Base-by-base conservation (phyloP, 1,140 invertebrate species). In the Acromyrmex charruanus region DNA sequence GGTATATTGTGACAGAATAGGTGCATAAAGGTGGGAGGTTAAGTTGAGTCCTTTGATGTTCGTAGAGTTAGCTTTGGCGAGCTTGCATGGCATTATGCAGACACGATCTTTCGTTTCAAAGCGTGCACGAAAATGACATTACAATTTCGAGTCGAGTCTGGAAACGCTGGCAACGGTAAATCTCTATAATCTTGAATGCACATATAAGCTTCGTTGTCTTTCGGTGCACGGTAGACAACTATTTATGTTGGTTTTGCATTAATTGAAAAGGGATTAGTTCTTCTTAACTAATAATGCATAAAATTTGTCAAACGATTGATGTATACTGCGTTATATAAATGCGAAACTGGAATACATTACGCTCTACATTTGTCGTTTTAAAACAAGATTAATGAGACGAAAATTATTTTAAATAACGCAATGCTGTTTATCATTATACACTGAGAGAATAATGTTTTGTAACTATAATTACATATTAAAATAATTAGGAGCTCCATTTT, bases 51-150 rank as follows among this genome's bases (percentile, higher is more conserved):
- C 55, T 84, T 84, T 84, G 80, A 84, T 84, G 55, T 84, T 44
- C 63, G 69, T 44, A 18, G 39, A 58, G 39, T 84, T 75, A 84
- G 28, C 69, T 84, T 84, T 84, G 80, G 44, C 80, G 44, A 49
- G 55, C 55, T 63, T 84, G 80, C 69, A 16, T 66, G 65, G 77
- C 63, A 84, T 84, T 84, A 84, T 74, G 80, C 80, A 82, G 68
- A 74, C 66, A 74, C 39, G 80, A 75, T 84, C 58, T 14, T 51
- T 35, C 69, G 39, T 84, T 75, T 84, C 69, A 74, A 82, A 82
- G 80, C 55, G 14, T 49, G 80, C 39, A 82, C 25, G 80, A 84
- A 75, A 84, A 84, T 74, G 69, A 84, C 80, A 63, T 84, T 84
- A 84, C n/a, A 75, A 84, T 84, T 82, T 49, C 55, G 39, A 79